A percentile compares a stretch with the other conserved stretches of the same genome.
Evolutionary conservation across 2,888 invertebrate species (phyloP).

Genomic region (Dyspetes luteomarginatus): DNA sequence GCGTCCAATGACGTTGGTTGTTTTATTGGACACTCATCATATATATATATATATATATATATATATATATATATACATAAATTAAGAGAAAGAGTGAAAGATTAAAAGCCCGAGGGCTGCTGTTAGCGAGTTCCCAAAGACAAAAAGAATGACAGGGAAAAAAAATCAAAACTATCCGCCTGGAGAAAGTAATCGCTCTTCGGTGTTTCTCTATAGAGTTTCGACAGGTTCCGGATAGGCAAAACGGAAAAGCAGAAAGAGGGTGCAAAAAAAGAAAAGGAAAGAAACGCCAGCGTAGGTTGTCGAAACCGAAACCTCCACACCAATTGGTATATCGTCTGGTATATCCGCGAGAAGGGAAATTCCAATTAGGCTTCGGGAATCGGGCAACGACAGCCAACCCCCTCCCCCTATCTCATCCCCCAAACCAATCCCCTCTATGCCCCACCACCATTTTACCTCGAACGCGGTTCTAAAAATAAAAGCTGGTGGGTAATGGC

Average conservation of each 20-base stretch:
- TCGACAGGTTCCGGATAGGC: conserved; percentile 45
- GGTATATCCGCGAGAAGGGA: conserved; percentile 50
- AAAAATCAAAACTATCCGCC: conserved; percentile 54
- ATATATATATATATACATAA: too few species aligned
- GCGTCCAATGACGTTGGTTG: conserved; percentile 32
- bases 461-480: conserved; percentile 74
- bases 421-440: neutral
- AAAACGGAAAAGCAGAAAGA: neutral
- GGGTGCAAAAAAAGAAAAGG: conserved; percentile 12
- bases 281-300: conserved; percentile 17
- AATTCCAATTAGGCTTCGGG: conserved; percentile 72
- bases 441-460: conserved; percentile 43
- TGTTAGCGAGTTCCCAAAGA: conserved; percentile 24
- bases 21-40: neutral
- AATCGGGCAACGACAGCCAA: conserved; percentile 71
- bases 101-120: conserved; percentile 41
- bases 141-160: conserved; percentile 6
- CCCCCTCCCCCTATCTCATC: conserved; percentile 4
- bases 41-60: conserved; percentile 4
- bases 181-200: conserved; percentile 60
- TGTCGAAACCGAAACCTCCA: conserved; percentile 29
- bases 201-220: conserved; percentile 42
- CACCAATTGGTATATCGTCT: conserved; percentile 44
- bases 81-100: conserved; percentile 15
- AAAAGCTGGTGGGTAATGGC: conserved; percentile 72